phyloP scores from a whole-genome alignment of 2,888 invertebrate genomes.

The Anodontia alba region DNA sequence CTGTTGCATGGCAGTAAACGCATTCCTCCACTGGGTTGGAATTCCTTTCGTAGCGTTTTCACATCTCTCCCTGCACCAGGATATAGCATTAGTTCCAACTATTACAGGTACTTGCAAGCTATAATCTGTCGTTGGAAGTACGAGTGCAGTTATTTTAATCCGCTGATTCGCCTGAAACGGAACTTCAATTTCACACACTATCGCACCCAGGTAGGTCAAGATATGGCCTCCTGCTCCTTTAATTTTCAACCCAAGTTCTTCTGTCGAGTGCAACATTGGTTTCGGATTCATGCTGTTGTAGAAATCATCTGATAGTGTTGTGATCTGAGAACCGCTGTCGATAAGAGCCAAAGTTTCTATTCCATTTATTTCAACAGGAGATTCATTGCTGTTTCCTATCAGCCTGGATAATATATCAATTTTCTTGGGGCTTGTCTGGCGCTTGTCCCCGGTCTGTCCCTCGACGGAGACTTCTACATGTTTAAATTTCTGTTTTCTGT shows the following conservation, averaged over 20 bases:
- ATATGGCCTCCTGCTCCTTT: background rate
- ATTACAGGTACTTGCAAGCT: background rate
- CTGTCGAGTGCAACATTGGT: background rate
- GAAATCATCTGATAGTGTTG: background rate
- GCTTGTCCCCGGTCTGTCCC: no score
- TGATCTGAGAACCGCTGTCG: background rate
- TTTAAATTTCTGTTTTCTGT: background rate
- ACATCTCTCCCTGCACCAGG: no score
- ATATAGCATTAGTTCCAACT: constrained; percentile 15
- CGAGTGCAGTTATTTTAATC: background rate
- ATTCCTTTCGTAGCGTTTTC: background rate
- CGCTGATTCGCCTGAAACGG: background rate
- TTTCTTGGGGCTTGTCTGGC: background rate
- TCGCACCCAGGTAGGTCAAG: background rate
- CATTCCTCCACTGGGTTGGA: background rate
- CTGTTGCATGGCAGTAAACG: background rate
- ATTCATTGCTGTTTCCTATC: background rate
- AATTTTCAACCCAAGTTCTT: background rate
- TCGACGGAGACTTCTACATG: background rate
- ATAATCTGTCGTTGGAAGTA: background rate
- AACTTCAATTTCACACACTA: background rate
- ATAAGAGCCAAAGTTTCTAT: no score
- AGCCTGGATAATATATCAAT: background rate
- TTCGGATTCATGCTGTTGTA: background rate
- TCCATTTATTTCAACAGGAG: background rate